A percentile compares a stretch with the other conserved stretches of the same genome.
Evolutionary conservation across 2,113 vertebrate species (phyloP).

Genomic region (Hystrix brachyura): DNA sequence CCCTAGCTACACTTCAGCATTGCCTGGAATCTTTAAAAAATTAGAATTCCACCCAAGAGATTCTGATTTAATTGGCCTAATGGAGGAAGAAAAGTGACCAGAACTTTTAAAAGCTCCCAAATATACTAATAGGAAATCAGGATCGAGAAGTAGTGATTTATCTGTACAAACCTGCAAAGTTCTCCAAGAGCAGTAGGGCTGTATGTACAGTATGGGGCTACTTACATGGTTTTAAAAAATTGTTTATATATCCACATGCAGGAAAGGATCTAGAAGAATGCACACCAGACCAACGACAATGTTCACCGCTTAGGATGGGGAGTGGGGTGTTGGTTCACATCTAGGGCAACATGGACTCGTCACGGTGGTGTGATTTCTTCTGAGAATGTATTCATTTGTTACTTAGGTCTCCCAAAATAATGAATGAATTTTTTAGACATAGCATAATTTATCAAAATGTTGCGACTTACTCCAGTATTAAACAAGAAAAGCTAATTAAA

Average conservation of each 20-base stretch:
- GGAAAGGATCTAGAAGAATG: neutral
- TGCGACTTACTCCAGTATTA: neutral
- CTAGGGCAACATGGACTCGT: neutral
- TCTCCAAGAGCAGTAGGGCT: neutral
- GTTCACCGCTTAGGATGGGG: neutral
- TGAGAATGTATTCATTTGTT: neutral
- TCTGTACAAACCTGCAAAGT: neutral
- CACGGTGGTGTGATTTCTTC: neutral
- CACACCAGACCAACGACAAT: neutral
- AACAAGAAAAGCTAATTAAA: neutral
- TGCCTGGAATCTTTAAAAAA: neutral
- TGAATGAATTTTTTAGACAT: neutral
- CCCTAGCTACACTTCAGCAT: neutral
- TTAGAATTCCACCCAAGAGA: neutral
- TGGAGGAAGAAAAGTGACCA: neutral
- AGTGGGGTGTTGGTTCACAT: neutral
- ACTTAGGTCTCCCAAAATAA: neutral
- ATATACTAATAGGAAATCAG: neutral
- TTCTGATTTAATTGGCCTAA: neutral
- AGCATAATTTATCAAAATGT: neutral
- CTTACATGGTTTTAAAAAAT: neutral
- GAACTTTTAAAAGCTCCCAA: constrained; percentile 4
- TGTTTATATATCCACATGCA: neutral
- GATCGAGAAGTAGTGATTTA: neutral
- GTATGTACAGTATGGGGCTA: neutral